phyloP scores from a whole-genome alignment of 1,140 invertebrate genomes.

The Phthorimaea operculella region DNA sequence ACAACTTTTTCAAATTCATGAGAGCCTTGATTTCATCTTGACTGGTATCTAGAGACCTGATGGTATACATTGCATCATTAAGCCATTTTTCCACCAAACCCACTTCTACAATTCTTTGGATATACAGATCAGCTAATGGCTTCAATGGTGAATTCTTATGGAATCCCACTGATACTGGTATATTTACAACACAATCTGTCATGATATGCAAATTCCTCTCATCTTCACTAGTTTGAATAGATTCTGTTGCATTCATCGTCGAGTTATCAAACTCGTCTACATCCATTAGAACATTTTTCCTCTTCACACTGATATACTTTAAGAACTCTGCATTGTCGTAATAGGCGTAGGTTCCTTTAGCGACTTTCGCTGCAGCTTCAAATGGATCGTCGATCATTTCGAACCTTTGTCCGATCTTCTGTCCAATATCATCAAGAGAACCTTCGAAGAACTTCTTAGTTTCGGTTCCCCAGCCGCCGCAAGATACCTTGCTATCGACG shows the following conservation, averaged over 20 bases:
- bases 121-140: slow-evolving; percentile 73
- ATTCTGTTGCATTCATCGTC: slow-evolving; percentile 31
- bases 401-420: slow-evolving; percentile 75
- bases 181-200: slow-evolving; percentile 81
- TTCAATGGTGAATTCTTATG: slow-evolving; percentile 85
- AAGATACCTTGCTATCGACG: slow-evolving; percentile 70
- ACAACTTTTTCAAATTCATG: slow-evolving; percentile 80
- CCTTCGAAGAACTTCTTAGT: slow-evolving; percentile 76
- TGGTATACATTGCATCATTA: slow-evolving; percentile 74
- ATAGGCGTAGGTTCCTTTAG: slow-evolving; percentile 77
- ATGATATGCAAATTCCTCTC: slow-evolving; percentile 80
- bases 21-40: slow-evolving; percentile 73
- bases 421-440: slow-evolving; percentile 72
- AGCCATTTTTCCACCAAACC: slow-evolving; percentile 84
- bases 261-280: slow-evolving; percentile 21
- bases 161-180: slow-evolving; percentile 82
- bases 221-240: slow-evolving; percentile 32
- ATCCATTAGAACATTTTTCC: slow-evolving; percentile 49
- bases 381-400: slow-evolving; percentile 70
- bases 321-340: slow-evolving; percentile 84
- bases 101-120: slow-evolving; percentile 76
- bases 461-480: slow-evolving; percentile 77
- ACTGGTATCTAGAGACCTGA: slow-evolving; percentile 43
- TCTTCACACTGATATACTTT: slow-evolving; percentile 70
- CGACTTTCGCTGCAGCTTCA: slow-evolving; percentile 71